phyloP scores from a whole-genome alignment of 2,797 vertebrate species.

The Smutsia temminckii region DNA sequence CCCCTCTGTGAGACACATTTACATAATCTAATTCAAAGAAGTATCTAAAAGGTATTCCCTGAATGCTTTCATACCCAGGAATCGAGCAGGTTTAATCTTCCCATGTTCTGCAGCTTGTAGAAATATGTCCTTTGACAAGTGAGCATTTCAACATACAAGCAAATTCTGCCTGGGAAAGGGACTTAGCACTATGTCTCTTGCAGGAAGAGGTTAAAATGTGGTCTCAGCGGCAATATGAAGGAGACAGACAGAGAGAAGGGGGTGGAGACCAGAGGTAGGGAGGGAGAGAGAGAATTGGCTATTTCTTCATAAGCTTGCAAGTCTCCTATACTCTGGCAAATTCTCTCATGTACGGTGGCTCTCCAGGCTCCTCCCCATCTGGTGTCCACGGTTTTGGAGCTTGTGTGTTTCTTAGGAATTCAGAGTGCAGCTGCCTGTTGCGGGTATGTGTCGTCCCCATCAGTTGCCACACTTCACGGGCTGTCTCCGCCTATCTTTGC shows the following conservation, averaged over 20 bases:
- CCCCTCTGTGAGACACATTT: background rate
- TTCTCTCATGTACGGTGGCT: rapidly evolving
- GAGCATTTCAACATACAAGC: background rate
- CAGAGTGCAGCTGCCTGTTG: background rate
- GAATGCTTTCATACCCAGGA: background rate
- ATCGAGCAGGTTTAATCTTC: background rate
- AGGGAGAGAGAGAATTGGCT: background rate
- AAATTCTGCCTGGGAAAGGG: slow-evolving; percentile 23
- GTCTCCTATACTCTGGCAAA: background rate
- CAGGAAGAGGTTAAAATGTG: background rate
- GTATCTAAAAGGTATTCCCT: background rate
- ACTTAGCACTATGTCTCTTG: background rate
- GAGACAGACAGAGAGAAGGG: background rate
- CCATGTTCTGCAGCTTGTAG: background rate
- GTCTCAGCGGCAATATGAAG: background rate
- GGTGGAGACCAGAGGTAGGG: background rate
- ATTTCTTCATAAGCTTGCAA: background rate
- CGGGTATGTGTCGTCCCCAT: slow-evolving; percentile 4
- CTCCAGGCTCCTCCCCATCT: background rate
- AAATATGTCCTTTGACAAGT: background rate
- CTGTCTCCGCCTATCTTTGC: background rate
- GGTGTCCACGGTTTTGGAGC: background rate
- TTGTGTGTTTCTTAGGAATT: background rate
- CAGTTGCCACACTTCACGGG: slow-evolving; percentile 32
- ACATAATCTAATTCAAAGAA: background rate